Conservation (phyloP, 2,113 vertebrate genomes). For the Dasyurus viverrinus region DNA sequence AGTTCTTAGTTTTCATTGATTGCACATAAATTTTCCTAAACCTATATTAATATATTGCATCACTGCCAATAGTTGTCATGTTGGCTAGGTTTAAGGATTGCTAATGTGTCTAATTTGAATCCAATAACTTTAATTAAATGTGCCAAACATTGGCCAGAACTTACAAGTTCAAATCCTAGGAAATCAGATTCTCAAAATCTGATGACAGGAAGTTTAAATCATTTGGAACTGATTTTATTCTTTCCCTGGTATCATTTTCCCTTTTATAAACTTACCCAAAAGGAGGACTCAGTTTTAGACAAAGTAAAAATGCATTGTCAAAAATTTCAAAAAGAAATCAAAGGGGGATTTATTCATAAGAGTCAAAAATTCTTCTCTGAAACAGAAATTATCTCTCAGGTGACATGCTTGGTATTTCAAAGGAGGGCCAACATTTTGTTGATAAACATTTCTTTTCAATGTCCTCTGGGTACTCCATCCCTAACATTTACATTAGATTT, state of each 20-base stretch:
- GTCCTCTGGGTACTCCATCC: neutral
- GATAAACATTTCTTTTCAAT: constrained; percentile 3
- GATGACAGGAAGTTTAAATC: constrained; percentile 59
- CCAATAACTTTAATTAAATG: constrained; percentile 60
- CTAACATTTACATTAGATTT: neutral
- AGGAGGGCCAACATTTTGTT: neutral
- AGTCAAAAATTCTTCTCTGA: neutral
- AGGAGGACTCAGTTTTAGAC: constrained; percentile 56
- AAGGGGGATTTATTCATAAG: constrained; percentile 32
- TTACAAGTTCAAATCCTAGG: constrained; percentile 46
- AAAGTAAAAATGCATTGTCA: constrained; percentile 52
- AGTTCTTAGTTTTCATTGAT: constrained; percentile 38
- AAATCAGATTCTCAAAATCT: constrained; percentile 32
- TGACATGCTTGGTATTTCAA: constrained; percentile 10
- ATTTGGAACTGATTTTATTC: constrained; percentile 60
- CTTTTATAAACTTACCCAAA: constrained; percentile 59
- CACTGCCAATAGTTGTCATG: constrained; percentile 52
- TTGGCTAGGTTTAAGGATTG: constrained; percentile 51
- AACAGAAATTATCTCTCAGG: constrained; percentile 3
- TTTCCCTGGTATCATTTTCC: constrained; percentile 52
- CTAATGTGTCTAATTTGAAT: constrained; percentile 61
- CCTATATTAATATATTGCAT: constrained; percentile 18
- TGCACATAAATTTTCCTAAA: constrained; percentile 45
- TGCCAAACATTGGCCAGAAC: constrained; percentile 47
- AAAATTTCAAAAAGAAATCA: constrained; percentile 27